Base-by-base conservation (phyloP, 2,888 invertebrate genomes). In the Lasioglossum vierecki region DNA sequence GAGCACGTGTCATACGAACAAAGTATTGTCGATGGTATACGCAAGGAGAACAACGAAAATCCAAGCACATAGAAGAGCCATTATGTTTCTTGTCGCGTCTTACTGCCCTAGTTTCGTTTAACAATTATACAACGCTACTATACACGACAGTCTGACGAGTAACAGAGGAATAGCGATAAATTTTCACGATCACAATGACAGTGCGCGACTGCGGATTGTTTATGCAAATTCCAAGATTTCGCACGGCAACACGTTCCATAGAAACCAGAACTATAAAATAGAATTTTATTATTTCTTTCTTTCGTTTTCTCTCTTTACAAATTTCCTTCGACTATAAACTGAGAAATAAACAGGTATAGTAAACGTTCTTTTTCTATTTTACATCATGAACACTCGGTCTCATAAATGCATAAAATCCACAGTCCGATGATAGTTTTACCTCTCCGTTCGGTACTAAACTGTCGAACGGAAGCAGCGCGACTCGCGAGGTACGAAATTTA, bases 1-100 rank as follows among this genome's bases (percentile, higher is more conserved):
- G 41, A 46, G 46, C 35, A 22, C 18, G 41, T 46, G 15, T 79
- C 26, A 22, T 39, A 60, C 60, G 74, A 79, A 75, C 75, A 75
- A 80, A 76, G 44, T 83, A 76, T 76, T 81, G 76, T 73, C 76
- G 73, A 81, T 60, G 73, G 35, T 46, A 74, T 71, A 74, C 76
- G 73, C 73, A 81, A 77, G 78, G 75, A 72, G 82, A 84, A 84
- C 84, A 44, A 82, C 70, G 82, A 79, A 68, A 84, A 71, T 75
- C 78, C 75, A 60, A 44, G 77, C 74, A 13, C n/a, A 71, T 18
- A 70, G 41, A 26, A 30, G 39, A 41, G 15, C 66, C 66, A 73
- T 71, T 73, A 30, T 53, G 15, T 70, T 46, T 18, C 22, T 78
- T 30, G 41, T 60, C 26, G 68, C 1, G 30, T 4, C 78, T 53